Base-by-base conservation (phyloP, 2,113 vertebrate genomes). In the Thunnus maccoyii region DNA sequence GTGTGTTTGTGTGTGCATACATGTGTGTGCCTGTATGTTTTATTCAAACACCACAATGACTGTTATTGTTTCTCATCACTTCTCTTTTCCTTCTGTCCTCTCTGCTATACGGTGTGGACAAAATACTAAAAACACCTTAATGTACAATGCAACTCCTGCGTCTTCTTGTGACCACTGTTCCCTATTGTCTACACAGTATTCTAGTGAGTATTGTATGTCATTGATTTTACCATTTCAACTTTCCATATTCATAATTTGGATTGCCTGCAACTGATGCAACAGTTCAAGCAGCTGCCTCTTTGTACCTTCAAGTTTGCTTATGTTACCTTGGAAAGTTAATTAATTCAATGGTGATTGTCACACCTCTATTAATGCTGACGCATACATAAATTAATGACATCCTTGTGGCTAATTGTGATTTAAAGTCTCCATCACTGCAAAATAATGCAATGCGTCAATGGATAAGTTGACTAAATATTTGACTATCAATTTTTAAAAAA, bases 391-490 rank as follows among this genome's bases (percentile, higher is more conserved):
- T 70, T 14, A 50, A 56, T 51, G 17, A 78, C 44, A 61, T 65
- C 25, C 20, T 16, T 18, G 27, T 16, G 17, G 36, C n/a, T 48
- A 75, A 78, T 55, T 76, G 47, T 78, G 79, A 78, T 82, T 78
- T 54, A 69, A 30, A 36, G 44, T 60, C 51, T 60, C 36, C 56
- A 20, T 72, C 48, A 57, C 41, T 50, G 9, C 36, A 48, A 18
- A 63, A 58, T 56, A 72, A 67, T 36, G 8, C 7, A 72, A 9
- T 44, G 13, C 36, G 27, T 47, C 32, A 57, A 4, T 4, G 5
- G n/a, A 64, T 32, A 30, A 41, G 36, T 41, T 41, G 36, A 41
- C 7, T 41, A 9, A 41, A 41, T 30, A 30, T 30, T 30, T 30
- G 27, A 30, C 27, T 30, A 4, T 30, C 27, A 30, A 30, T 30